A percentile compares a stretch with the other conserved stretches of the same genome.
These are phyloP conservation scores for Ameiurus melas DNA, from an alignment of 2,113 vertebrate species.

Conservation along the genomic window DNA sequence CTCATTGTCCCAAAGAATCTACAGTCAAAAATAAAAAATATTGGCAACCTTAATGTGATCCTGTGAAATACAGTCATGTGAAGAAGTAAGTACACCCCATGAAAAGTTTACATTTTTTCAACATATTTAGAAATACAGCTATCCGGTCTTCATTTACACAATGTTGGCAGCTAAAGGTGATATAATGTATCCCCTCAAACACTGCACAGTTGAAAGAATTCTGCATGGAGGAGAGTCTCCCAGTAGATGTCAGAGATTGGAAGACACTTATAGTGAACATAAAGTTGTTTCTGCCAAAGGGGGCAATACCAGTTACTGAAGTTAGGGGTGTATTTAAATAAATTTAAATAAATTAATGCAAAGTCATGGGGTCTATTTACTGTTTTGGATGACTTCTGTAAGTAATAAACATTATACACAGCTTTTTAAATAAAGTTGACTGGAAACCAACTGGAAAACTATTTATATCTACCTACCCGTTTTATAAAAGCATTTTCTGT, in stretches of 20 bases:
- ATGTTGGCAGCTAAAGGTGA: neutral
- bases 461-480: neutral
- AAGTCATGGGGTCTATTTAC: neutral
- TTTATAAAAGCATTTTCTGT: neutral
- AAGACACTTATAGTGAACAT: neutral
- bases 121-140: neutral
- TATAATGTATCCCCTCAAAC: neutral
- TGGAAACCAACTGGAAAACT: neutral
- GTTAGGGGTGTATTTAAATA: neutral
- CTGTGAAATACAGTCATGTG: neutral
- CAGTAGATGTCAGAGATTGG: neutral
- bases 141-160: neutral
- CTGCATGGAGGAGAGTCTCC: neutral
- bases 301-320: neutral
- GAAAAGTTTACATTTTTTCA: neutral
- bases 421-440: neutral
- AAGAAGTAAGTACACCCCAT: neutral
- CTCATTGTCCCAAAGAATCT: neutral
- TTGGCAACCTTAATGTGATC: neutral
- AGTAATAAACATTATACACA: neutral
- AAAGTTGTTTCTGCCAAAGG: no score
- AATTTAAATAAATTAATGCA: neutral
- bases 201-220: neutral
- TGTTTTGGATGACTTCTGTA: neutral
- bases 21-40: neutral